Percentiles rank a stretch among this genome's conserved stretches.
These are phyloP conservation scores for Lysiphlebus fabarum DNA, from an alignment of 1,140 invertebrate genomes.

Conservation along the genomic window DNA sequence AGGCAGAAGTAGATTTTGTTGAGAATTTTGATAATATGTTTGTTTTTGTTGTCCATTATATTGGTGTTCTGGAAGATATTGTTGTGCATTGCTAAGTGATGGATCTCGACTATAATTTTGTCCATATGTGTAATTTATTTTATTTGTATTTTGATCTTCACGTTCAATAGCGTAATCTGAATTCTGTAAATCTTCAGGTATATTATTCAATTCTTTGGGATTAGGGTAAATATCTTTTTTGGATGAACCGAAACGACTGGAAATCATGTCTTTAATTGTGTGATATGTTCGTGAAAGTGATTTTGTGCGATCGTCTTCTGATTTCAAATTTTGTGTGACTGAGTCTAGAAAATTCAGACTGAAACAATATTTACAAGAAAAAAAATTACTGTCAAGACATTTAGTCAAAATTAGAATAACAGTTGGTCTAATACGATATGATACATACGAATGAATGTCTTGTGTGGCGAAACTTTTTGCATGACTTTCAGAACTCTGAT, in stretches of 20 bases:
- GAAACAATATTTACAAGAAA: conserved; percentile 8
- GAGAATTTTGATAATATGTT: conserved; percentile 43
- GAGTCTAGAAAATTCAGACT: conserved; percentile 40
- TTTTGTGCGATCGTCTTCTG: conserved; percentile 61
- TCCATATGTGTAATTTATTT: conserved; percentile 57
- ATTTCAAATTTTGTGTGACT: conserved; percentile 37
- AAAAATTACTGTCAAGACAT: conserved; percentile 14
- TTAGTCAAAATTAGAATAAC: neutral
- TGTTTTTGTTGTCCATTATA: conserved; percentile 29
- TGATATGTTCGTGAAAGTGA: conserved; percentile 74
- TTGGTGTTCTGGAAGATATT: conserved; percentile 47
- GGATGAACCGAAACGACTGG: conserved; percentile 69
- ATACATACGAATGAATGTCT: conserved; percentile 45
- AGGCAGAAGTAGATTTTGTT: conserved; percentile 45
- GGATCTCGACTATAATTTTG: conserved; percentile 56
- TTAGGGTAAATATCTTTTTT: conserved; percentile 59
- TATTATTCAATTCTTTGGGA: conserved; percentile 62
- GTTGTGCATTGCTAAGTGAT: conserved; percentile 45
- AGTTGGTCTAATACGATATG: neutral
- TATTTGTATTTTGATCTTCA: conserved; percentile 44
- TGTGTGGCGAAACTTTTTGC: conserved; percentile 37
- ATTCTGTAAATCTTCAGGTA: conserved; percentile 60
- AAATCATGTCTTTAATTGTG: conserved; percentile 81
- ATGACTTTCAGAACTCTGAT: conserved; percentile 41
- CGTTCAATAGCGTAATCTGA: conserved; percentile 47